These are phyloP conservation scores for Prionace glauca DNA, from an alignment of 2,797 vertebrate genomes.

Conservation along the genomic window DNA sequence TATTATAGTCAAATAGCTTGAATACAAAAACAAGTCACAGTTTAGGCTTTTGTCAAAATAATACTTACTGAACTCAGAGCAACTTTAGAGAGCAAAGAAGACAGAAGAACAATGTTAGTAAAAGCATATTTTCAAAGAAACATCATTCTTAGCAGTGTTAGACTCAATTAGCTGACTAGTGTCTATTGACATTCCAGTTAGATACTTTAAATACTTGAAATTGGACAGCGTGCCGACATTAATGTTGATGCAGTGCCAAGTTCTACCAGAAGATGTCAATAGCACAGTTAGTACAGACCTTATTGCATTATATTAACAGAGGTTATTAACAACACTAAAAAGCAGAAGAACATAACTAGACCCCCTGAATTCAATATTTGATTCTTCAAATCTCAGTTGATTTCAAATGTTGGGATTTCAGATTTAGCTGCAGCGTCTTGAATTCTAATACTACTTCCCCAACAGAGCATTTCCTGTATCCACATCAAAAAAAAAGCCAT, in stretches of 20 bases:
- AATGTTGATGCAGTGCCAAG: neutral
- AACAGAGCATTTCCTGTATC: neutral
- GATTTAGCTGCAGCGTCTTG: neutral
- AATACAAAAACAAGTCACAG: slow-evolving; percentile 35
- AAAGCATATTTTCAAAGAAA: slow-evolving; percentile 39
- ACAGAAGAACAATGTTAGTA: slow-evolving; percentile 57
- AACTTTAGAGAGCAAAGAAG: slow-evolving; percentile 55
- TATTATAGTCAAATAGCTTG: neutral
- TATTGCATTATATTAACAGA: neutral
- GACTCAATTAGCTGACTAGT: neutral
- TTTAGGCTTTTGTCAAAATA: slow-evolving; percentile 35
- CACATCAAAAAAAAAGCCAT: neutral
- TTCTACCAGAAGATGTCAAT: neutral
- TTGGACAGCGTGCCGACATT: neutral
- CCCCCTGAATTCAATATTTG: neutral
- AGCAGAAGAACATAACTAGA: neutral
- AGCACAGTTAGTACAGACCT: neutral
- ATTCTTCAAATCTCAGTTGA: neutral
- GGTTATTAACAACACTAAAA: neutral
- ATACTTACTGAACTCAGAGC: slow-evolving; percentile 62
- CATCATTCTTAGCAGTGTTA: slow-evolving; percentile 24
- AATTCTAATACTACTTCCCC: neutral
- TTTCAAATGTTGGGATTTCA: neutral
- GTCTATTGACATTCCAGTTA: neutral
- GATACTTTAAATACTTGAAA: neutral